Conservation (phyloP, 2,113 vertebrate species). For the Spea bombifrons region DNA sequence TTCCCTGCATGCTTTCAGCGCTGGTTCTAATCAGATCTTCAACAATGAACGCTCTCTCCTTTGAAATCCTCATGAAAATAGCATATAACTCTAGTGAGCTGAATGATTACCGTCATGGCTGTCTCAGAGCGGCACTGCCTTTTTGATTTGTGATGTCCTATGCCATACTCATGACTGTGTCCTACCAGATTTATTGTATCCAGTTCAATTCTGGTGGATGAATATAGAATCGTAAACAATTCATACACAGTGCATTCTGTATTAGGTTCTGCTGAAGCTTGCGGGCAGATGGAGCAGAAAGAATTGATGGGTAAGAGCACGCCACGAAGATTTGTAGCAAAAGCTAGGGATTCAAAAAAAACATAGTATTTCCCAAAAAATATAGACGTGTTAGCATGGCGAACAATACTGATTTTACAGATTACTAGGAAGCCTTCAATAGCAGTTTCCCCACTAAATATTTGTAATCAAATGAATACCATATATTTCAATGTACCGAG, state of each 20-base stretch:
- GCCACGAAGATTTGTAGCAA: constrained; percentile 22
- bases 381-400: not conserved
- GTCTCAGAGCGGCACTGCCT: constrained; percentile 23
- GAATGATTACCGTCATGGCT: constrained; percentile 37
- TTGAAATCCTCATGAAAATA: constrained; percentile 39
- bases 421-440: too few species aligned
- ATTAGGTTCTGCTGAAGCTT: constrained; percentile 12
- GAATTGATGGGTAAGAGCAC: constrained; percentile 4
- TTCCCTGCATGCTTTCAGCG: constrained; percentile 29
- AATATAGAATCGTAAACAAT: constrained; percentile 40
- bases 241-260: constrained; percentile 19
- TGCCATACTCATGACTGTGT: constrained; percentile 27
- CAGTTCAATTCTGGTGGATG: constrained; percentile 28
- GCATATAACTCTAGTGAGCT: constrained; percentile 30
- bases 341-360: not conserved
- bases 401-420: not conserved
- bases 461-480: too few species aligned
- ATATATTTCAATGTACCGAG: too few species aligned
- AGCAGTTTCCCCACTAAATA: too few species aligned
- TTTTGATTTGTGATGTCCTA: constrained; percentile 39
- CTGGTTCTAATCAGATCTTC: constrained; percentile 31
- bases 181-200: constrained; percentile 39
- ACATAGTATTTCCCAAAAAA: not conserved
- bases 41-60: constrained; percentile 22
- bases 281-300: constrained; percentile 2